Conservation (phyloP, 2,888 invertebrate species). For the Chironomus tentans region DNA sequence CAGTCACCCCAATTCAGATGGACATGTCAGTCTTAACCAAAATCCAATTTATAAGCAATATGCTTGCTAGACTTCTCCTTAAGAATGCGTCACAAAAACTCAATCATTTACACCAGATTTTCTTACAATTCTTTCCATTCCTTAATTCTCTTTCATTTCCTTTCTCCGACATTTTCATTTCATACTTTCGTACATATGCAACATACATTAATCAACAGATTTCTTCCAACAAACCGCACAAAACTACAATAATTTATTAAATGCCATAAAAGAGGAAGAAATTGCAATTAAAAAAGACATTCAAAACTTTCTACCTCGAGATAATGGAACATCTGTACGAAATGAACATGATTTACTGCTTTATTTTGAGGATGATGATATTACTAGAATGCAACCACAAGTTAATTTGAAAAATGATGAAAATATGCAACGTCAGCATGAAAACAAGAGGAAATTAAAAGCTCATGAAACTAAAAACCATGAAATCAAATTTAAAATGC, state of each 20-base stretch:
- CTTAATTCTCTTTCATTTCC: neutral
- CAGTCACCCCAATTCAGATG: no score
- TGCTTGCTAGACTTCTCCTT: no score
- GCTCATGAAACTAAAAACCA: neutral
- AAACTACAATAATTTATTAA: neutral
- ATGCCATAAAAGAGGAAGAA: neutral
- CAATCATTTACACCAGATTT: no score
- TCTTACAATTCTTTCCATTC: neutral
- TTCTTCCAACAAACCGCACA: neutral
- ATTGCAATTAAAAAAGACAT: neutral
- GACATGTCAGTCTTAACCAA: no score
- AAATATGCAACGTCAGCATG: neutral
- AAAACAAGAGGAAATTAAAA: neutral
- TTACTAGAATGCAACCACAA: neutral
- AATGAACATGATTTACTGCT: neutral
- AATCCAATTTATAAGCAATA: no score
- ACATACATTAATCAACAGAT: neutral
- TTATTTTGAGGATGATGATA: neutral
- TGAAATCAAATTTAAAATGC: neutral
- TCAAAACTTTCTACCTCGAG: neutral
- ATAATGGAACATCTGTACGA: neutral
- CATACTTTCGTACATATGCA: no score
- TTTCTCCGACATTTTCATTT: neutral
- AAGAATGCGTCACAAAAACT: no score
- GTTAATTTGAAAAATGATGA: neutral